Conservation (phyloP, 1,140 invertebrate species). For the Papilio xuthus region DNA sequence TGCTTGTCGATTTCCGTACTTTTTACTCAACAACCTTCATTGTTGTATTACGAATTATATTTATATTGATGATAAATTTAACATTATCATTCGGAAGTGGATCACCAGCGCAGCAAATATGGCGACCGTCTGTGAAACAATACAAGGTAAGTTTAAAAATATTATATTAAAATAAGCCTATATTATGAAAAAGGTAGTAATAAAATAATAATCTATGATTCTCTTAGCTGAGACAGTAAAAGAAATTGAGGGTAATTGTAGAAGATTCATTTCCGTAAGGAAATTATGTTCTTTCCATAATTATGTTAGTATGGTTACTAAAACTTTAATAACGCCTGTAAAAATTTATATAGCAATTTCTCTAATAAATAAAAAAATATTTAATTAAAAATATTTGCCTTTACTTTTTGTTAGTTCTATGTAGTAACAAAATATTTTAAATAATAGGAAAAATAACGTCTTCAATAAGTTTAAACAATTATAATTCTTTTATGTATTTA, state of each 20-base stretch:
- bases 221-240: too few species aligned
- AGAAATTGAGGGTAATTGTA: too few species aligned
- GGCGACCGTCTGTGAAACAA: conserved; percentile 54
- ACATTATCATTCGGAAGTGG: conserved; percentile 52
- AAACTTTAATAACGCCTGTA: background rate
- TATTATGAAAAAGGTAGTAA: background rate
- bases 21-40: conserved; percentile 53
- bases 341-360: background rate
- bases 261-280: background rate
- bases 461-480: too few species aligned
- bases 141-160: conserved; percentile 48
- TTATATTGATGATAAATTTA: conserved; percentile 62
- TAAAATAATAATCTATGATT: too few species aligned
- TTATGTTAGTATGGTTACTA: background rate
- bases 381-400: background rate
- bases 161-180: background rate
- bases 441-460: too few species aligned
- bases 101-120: conserved; percentile 45
- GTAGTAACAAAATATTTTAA: background rate
- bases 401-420: background rate
- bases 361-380: background rate
- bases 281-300: background rate
- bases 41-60: conserved; percentile 49
- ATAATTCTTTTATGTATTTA: too few species aligned
- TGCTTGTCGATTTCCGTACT: conserved; percentile 47